These are phyloP conservation scores for Drosophila colorata DNA, from an alignment of 2,888 invertebrate species.

Conservation along the genomic window DNA sequence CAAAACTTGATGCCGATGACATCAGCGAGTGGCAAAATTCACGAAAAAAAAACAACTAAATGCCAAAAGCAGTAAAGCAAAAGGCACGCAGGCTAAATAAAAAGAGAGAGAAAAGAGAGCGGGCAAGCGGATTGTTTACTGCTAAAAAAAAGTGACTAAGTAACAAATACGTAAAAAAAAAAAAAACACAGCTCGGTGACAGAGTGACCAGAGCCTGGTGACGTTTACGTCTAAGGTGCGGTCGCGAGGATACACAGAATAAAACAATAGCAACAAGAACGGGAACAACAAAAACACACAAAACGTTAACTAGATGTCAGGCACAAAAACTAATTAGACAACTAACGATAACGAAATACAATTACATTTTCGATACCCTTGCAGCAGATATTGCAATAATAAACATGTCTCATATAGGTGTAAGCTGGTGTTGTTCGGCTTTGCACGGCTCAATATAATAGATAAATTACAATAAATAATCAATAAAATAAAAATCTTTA, in stretches of 20 bases:
- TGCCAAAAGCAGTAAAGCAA: constrained; percentile 29
- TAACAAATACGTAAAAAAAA: constrained; percentile 23
- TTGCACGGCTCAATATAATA: too few species aligned
- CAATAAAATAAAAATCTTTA: too few species aligned
- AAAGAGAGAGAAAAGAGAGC: constrained; percentile 21
- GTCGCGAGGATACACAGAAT: constrained; percentile 41
- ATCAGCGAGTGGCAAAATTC: constrained; percentile 43
- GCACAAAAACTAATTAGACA: constrained; percentile 41
- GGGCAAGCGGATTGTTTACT: constrained; percentile 43
- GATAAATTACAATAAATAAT: too few species aligned
- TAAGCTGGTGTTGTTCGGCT: too few species aligned
- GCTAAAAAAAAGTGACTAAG: constrained; percentile 44
- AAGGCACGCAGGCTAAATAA: constrained; percentile 25
- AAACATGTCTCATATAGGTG: neutral
- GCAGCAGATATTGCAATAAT: constrained; percentile 20
- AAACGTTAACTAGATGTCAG: constrained; percentile 22
- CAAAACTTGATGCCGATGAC: constrained; percentile 47
- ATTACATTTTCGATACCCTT: constrained; percentile 23
- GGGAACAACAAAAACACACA: constrained; percentile 15
- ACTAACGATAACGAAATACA: constrained; percentile 35
- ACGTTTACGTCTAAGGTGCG: constrained; percentile 39
- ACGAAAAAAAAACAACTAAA: constrained; percentile 21
- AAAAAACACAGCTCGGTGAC: constrained; percentile 4
- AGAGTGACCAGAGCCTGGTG: constrained; percentile 40
- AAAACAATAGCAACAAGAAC: constrained; percentile 17